phyloP scores from a whole-genome alignment of 2,797 vertebrate species.

The Aeoliscus strigatus region DNA sequence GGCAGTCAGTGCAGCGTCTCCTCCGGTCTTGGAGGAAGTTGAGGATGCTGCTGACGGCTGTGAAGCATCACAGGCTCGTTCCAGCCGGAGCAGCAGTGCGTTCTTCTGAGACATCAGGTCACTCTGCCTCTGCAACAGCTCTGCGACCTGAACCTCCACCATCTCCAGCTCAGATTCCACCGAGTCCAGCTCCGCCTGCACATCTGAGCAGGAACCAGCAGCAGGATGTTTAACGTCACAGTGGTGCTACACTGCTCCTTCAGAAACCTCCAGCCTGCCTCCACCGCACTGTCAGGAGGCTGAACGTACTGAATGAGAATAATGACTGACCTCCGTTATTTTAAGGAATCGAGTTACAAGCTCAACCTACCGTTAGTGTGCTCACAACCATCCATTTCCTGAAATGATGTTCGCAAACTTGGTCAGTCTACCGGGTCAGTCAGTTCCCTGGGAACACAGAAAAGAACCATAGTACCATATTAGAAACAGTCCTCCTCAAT shows the following conservation, averaged over 20 bases:
- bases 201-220: slow-evolving; percentile 47
- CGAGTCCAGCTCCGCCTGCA: slow-evolving; percentile 79
- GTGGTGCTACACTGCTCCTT: too few relatives aligned
- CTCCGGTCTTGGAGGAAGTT: slow-evolving; percentile 29
- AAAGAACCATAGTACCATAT: too few relatives aligned
- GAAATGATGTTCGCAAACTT: background rate
- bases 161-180: slow-evolving; percentile 83
- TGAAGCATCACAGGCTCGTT: slow-evolving; percentile 66
- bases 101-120: slow-evolving; percentile 78
- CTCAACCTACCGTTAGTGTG: slow-evolving; percentile 32
- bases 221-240: too few relatives aligned
- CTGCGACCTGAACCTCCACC: slow-evolving; percentile 84
- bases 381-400: slow-evolving; percentile 30
- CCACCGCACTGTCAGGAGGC: too few relatives aligned
- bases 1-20: slow-evolving; percentile 58
- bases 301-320: too few relatives aligned
- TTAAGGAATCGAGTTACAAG: too few relatives aligned
- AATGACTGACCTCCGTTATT: too few relatives aligned
- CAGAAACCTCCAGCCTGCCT: too few relatives aligned
- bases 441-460: background rate
- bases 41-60: slow-evolving; percentile 49
- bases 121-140: slow-evolving; percentile 83
- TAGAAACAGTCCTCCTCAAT: too few relatives aligned
- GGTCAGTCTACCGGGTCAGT: background rate
- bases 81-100: slow-evolving; percentile 74